Evolutionary conservation across 2,888 invertebrate genomes (phyloP), one percentile per base, ranked within the genome.

Genomic region (Caenorhabditis virilis): DNA sequence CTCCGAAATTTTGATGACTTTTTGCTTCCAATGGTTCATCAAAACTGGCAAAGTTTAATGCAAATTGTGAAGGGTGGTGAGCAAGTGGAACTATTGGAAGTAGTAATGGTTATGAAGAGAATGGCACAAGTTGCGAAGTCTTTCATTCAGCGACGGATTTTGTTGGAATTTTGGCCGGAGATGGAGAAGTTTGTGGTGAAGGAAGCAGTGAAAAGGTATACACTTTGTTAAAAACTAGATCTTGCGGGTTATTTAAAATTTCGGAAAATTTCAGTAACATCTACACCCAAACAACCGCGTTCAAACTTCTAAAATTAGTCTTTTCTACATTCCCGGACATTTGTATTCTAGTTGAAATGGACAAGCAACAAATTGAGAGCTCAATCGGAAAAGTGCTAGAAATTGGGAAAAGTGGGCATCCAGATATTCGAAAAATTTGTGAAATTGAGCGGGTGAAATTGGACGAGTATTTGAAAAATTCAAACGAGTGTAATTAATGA

Each of bases 1-100:
- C 9, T 72, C 22, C 51, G 51, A n/a, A 47, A 55, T 23, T 76
- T 70, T 50, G 78, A 78, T 23, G 73, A 80, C 58, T 61, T 72
- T 18, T 58, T 80, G 0, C 68, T 80, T 15, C 80, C 80, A 35
- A 79, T 80, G 80, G 69, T 72, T n/a, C 68, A 73, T 54, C 78
- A 80, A 57, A 80, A 80, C 45, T 80, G 78, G 78, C 42, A 54
- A 16, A 63, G 69, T 15, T 26, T 78, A 30, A 59, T 72, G 26
- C 18, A 27, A 25, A 63, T 64, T n/a, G 43, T 68, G 22, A 52
- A 66, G 13, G 58, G 67, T 5, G 41, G 57, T 11, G 63, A 74
- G 26, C 45, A 52, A 5, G 47, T 20, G 11, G 23, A 15, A 9
- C 42, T 20, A 20, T 23, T 18, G 22, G 7, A 15, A 15, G 23